Evolutionary conservation across 2,797 vertebrate species (phyloP).

Genomic region (Phrynocephalus vlangalii): DNA sequence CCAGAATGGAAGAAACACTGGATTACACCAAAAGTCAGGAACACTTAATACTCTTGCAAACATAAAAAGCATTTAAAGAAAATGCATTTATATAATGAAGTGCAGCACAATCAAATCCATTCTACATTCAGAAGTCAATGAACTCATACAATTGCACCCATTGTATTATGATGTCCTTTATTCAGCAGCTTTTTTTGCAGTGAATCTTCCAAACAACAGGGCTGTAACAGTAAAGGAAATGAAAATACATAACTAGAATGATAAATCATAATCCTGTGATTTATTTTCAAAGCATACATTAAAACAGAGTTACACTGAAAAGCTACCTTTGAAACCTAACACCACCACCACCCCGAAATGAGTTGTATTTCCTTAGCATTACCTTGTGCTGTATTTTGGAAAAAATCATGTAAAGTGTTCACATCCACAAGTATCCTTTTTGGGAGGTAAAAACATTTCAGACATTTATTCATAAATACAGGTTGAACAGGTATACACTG

Average conservation of each 20-base stretch:
- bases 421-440: conserved; percentile 31
- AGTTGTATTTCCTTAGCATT: conserved; percentile 7
- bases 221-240: conserved; percentile 1
- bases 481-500: conserved; percentile 60
- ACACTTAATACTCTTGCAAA: background rate
- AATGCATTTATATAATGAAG: conserved; percentile 7
- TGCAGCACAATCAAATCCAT: conserved; percentile 11
- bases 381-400: conserved; percentile 32
- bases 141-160: conserved; percentile 1
- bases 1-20: background rate
- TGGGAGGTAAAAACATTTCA: fast-evolving
- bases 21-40: background rate
- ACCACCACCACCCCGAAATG: too few relatives aligned
- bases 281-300: conserved; percentile 11
- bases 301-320: background rate
- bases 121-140: conserved; percentile 45
- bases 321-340: background rate
- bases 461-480: conserved; percentile 17
- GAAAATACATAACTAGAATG: background rate
- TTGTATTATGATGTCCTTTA: background rate
- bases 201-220: background rate
- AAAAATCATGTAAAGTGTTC: conserved; percentile 19
- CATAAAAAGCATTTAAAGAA: fast-evolving
- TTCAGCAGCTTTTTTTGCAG: background rate
- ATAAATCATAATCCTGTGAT: background rate